phyloP scores from a whole-genome alignment of 1,140 invertebrate species.

The Telenomus remus region DNA sequence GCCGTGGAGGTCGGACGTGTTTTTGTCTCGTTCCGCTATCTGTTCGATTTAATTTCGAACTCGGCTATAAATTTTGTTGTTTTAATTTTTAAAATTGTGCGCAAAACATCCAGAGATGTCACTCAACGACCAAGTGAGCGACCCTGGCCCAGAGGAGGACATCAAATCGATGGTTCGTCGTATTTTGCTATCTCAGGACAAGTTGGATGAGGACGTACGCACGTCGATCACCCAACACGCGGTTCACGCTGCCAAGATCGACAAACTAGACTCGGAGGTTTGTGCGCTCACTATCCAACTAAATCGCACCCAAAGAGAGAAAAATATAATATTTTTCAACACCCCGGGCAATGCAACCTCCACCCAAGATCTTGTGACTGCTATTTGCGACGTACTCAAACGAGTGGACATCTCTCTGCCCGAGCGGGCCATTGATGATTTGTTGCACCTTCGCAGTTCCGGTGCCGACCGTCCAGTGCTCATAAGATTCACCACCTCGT shows the following conservation, averaged over 20 bases:
- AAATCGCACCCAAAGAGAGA: constrained; percentile 2
- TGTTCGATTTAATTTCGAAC: neutral
- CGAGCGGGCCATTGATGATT: constrained; percentile 7
- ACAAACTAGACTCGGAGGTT: neutral
- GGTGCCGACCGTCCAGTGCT: neutral
- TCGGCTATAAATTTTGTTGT: neutral
- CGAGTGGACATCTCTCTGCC: neutral
- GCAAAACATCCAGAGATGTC: neutral
- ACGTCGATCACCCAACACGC: neutral
- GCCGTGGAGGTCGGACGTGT: neutral
- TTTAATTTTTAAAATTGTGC: neutral
- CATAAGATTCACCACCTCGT: neutral
- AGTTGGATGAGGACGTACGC: constrained; percentile 1
- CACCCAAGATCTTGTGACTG: neutral
- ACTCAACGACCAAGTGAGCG: neutral
- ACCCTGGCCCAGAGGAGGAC: neutral
- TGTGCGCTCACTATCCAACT: neutral
- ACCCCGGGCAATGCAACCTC: neutral
- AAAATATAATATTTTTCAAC: constrained; percentile 8
- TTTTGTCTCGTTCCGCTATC: neutral
- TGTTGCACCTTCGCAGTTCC: neutral
- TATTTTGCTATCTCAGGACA: neutral
- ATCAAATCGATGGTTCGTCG: constrained; percentile 2
- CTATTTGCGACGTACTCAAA: neutral
- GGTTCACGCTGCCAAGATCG: neutral